Evolutionary conservation across 1,140 invertebrate genomes (phyloP).

Genomic region (Drosophila pseudoobscura): DNA sequence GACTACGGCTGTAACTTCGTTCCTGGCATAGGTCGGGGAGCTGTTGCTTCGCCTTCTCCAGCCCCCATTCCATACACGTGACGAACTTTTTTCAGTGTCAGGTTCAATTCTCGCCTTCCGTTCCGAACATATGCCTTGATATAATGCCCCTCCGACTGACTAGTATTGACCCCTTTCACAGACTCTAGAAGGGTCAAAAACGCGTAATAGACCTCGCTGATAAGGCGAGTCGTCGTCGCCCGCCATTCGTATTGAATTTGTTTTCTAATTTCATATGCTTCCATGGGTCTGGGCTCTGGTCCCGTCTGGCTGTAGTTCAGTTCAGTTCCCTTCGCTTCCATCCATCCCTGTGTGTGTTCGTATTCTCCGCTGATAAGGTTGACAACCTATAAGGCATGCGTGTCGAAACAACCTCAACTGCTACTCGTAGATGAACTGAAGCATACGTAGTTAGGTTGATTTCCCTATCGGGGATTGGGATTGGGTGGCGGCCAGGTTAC

Average conservation of each 20-base stretch:
- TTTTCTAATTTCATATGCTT: conserved; percentile 52
- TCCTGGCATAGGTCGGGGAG: conserved; percentile 35
- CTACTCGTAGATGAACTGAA: not conserved
- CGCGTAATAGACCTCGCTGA: conserved; percentile 53
- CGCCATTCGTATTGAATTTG: conserved; percentile 61
- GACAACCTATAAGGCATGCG: conserved; percentile 6
- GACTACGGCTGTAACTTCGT: not conserved
- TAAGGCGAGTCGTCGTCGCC: conserved; percentile 22
- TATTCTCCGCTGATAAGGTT: conserved; percentile 64
- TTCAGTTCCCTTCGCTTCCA: conserved; percentile 5
- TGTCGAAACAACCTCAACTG: conserved; percentile 22
- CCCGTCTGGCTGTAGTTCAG: conserved; percentile 10
- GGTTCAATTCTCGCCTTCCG: conserved; percentile 42
- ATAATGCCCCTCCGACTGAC: conserved; percentile 13
- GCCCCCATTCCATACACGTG: conserved; percentile 47
- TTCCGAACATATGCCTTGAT: conserved; percentile 23
- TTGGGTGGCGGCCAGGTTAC: conserved; percentile 21
- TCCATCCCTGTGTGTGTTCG: conserved; percentile 30
- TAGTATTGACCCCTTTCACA: conserved; percentile 59
- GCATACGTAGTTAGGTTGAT: conserved; percentile 21
- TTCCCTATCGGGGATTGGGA: conserved; percentile 20
- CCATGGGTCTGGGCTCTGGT: conserved; percentile 24
- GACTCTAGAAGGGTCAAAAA: conserved; percentile 59
- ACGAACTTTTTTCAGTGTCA: conserved; percentile 59
- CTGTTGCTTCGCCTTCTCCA: not conserved